These are phyloP conservation scores for Montipora capricornis DNA, from an alignment of 64 coral and sea anemone genomes.

Conservation along the genomic window DNA sequence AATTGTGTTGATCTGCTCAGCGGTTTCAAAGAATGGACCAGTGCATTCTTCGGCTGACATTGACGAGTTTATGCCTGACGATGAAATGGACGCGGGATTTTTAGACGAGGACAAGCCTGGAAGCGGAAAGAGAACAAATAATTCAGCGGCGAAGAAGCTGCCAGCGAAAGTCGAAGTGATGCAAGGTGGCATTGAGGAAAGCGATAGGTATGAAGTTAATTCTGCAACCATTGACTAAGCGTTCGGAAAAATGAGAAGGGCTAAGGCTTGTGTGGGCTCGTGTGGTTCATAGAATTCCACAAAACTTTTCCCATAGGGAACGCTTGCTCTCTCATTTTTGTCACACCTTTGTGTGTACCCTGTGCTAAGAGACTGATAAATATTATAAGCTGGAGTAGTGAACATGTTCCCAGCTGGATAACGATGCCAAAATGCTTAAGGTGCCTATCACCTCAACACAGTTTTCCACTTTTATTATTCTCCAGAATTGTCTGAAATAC, in stretches of 20 bases:
- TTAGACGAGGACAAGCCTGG: constrained; percentile 63
- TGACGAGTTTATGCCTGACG: constrained; percentile 82
- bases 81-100: constrained; percentile 86
- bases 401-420: no score
- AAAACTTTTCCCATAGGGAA: no score
- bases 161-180: constrained; percentile 35
- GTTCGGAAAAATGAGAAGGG: not conserved
- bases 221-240: not conserved
- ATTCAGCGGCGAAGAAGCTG: constrained; percentile 18
- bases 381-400: no score
- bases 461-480: no score
- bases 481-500: no score
- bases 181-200: constrained; percentile 56
- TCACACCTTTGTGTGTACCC: no score
- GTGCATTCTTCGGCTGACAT: constrained; percentile 65
- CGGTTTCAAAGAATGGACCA: not conserved
- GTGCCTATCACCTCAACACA: no score
- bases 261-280: not conserved
- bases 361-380: no score
- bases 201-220: constrained; percentile 58
- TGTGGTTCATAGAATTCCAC: no score
- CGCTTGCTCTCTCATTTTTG: no score
- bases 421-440: no score
- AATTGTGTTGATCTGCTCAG: constrained; percentile 33
- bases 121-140: constrained; percentile 59